These are phyloP conservation scores for Adoxophyes honmai DNA, from an alignment of 1,140 invertebrate species.

Conservation along the genomic window DNA sequence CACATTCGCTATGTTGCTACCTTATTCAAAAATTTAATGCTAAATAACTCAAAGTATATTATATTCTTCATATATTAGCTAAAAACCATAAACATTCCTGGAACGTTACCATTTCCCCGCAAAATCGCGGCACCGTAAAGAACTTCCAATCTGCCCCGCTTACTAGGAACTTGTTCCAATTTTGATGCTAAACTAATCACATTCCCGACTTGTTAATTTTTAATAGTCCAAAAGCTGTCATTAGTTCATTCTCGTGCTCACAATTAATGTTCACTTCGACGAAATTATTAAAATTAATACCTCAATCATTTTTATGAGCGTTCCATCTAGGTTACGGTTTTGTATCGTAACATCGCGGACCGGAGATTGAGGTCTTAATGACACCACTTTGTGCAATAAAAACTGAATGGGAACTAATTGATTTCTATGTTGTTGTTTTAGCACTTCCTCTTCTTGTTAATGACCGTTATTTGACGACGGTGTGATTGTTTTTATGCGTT, in stretches of 20 bases:
- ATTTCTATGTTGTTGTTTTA: neutral
- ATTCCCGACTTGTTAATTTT: neutral
- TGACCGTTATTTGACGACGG: too few species aligned
- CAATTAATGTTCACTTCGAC: neutral
- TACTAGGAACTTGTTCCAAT: constrained; percentile 8
- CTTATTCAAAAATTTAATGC: too few species aligned
- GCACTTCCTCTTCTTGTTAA: too few species aligned
- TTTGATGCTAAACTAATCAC: neutral
- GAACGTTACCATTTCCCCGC: too few species aligned
- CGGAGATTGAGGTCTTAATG: constrained; percentile 2
- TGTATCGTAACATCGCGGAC: too few species aligned
- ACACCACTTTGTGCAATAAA: constrained; percentile 7
- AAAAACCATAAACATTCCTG: too few species aligned
- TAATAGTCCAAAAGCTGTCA: constrained; percentile 3
- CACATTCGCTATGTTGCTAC: too few species aligned
- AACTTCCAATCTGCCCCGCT: too few species aligned
- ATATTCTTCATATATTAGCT: too few species aligned
- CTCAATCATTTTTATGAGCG: constrained; percentile 5
- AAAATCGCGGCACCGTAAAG: too few species aligned
- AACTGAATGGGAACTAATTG: neutral
- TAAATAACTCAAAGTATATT: too few species aligned
- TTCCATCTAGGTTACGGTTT: constrained; percentile 3
- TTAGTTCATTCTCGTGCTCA: neutral
- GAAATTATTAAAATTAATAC: constrained; percentile 9
- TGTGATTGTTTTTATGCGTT: too few species aligned